Conservation (phyloP, 2,797 vertebrate species). For the Paramormyrops hopkinsi region DNA sequence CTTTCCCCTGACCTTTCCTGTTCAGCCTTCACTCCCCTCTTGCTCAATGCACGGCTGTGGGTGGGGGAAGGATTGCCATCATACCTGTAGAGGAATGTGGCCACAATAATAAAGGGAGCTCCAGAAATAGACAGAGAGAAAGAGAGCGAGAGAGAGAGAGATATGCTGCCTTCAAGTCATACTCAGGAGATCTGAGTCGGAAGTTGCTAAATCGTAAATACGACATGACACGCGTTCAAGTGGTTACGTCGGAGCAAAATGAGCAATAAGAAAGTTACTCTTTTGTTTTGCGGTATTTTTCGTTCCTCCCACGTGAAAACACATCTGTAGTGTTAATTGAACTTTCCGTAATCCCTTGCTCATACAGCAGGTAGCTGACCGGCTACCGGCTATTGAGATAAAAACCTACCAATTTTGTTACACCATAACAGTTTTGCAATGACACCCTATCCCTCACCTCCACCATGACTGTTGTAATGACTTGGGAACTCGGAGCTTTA, state of each 20-base stretch:
- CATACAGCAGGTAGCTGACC: neutral
- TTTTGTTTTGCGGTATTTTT: neutral
- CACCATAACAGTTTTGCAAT: neutral
- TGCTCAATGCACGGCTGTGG: conserved; percentile 77
- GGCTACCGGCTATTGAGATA: too few species aligned
- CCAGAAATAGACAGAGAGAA: conserved; percentile 86
- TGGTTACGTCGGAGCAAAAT: neutral
- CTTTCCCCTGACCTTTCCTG: neutral
- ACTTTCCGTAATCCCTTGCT: neutral
- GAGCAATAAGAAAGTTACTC: neutral
- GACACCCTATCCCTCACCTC: neutral
- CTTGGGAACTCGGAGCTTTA: neutral
- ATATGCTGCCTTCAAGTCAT: neutral
- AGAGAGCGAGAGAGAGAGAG: neutral
- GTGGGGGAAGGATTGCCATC: conserved; percentile 78
- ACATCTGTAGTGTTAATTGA: neutral
- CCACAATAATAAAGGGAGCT: conserved; percentile 81
- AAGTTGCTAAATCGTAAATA: neutral
- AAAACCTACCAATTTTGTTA: neutral
- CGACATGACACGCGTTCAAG: neutral
- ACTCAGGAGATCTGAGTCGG: neutral
- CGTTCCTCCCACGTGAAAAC: too few species aligned
- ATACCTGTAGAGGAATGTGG: conserved; percentile 93
- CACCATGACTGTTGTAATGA: neutral
- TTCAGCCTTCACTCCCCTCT: neutral